A percentile compares a stretch with the other conserved stretches of the same genome.
Evolutionary conservation across 2,888 invertebrate genomes (phyloP).

Genomic region (Sphaerophoria rueppellii): DNA sequence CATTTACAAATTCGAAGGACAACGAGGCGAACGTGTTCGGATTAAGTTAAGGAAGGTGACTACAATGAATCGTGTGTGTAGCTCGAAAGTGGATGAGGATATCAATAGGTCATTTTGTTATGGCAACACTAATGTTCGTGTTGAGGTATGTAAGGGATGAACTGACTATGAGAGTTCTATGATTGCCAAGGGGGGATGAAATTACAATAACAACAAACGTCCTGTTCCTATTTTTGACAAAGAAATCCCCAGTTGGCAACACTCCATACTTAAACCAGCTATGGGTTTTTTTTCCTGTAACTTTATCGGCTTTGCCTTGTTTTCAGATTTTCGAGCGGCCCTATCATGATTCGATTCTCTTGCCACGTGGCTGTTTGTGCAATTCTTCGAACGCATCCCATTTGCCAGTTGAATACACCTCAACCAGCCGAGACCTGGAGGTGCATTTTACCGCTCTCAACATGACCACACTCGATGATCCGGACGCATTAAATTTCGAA

Average conservation of each 20-base stretch:
- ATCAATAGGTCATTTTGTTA: conserved; percentile 88
- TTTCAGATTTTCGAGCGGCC: conserved; percentile 87
- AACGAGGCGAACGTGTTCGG: conserved; percentile 90
- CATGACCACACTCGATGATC: conserved; percentile 94
- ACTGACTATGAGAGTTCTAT: neutral
- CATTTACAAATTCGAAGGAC: conserved; percentile 93
- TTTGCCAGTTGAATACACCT: conserved; percentile 89
- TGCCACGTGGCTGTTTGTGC: conserved; percentile 91
- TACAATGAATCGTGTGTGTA: conserved; percentile 84
- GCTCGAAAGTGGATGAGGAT: conserved; percentile 83
- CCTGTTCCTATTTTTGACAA: too few relatives aligned
- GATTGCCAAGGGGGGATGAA: neutral
- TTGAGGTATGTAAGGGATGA: conserved; percentile 82
- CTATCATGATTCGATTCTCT: conserved; percentile 87
- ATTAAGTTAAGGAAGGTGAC: conserved; percentile 89
- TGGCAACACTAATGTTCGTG: conserved; percentile 87
- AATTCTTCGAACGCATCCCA: conserved; percentile 84
- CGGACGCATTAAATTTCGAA: conserved; percentile 92
- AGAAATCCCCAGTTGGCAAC: neutral
- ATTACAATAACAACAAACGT: neutral
- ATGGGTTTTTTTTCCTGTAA: neutral
- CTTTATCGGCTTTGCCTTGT: neutral
- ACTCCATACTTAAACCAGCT: neutral
- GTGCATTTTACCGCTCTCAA: conserved; percentile 91
- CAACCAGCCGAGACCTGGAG: conserved; percentile 89